Evolutionary conservation across 2,888 invertebrate genomes (phyloP).

Genomic region (Octodonta nipae): DNA sequence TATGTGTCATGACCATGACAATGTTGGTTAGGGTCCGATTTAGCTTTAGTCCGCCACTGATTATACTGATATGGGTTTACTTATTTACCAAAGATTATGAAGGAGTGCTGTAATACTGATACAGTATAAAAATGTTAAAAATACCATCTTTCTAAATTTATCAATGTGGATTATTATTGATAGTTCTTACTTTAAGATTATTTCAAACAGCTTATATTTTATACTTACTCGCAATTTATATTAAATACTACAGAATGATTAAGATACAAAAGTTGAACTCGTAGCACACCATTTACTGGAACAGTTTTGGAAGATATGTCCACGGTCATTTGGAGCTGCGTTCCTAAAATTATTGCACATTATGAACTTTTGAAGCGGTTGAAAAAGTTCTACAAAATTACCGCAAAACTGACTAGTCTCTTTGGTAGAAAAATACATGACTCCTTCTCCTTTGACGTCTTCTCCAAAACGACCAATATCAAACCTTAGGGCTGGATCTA

Average conservation of each 20-base stretch:
- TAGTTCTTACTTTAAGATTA: too few species aligned
- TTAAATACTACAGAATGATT: conserved; percentile 34
- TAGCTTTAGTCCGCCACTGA: too few species aligned
- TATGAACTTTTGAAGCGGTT: not conserved
- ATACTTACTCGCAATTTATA: conserved; percentile 40
- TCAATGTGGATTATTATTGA: too few species aligned
- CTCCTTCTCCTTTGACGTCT: conserved; percentile 36
- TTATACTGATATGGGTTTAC: too few species aligned
- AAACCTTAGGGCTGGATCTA: conserved; percentile 22
- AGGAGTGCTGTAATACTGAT: too few species aligned
- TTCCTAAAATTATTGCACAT: conserved; percentile 28
- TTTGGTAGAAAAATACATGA: conserved; percentile 42
- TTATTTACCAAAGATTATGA: too few species aligned
- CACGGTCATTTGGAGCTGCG: conserved; percentile 39
- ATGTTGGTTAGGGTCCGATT: too few species aligned
- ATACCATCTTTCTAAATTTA: too few species aligned
- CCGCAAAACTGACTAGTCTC: conserved; percentile 42
- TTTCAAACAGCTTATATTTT: too few species aligned
- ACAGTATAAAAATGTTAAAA: too few species aligned
- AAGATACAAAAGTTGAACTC: conserved; percentile 32
- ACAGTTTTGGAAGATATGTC: conserved; percentile 35
- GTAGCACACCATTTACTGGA: conserved; percentile 36
- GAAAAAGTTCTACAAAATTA: too few species aligned
- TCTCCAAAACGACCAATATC: conserved; percentile 32
- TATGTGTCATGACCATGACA: too few species aligned